Percentiles rank a stretch among this genome's conserved stretches.
Conservation (phyloP, 2,888 invertebrate genomes). For the Drepana falcataria region DNA sequence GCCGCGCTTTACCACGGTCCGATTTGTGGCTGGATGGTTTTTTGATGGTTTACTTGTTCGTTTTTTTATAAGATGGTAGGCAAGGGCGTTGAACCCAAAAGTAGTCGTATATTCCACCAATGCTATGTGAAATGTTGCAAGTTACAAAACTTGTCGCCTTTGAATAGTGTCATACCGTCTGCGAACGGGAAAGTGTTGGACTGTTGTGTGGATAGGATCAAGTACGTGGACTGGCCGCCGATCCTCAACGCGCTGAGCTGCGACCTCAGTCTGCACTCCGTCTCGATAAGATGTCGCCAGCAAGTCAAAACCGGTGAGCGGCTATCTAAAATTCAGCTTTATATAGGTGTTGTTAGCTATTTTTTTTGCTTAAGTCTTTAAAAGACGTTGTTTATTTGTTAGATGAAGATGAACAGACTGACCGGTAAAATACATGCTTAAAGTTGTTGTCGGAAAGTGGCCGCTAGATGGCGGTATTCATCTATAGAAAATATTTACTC, state of each 20-base stretch:
- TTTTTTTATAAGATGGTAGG: slow-evolving; percentile 59
- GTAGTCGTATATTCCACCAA: slow-evolving; percentile 69
- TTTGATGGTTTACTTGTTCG: slow-evolving; percentile 33
- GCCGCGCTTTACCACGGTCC: slow-evolving; percentile 23
- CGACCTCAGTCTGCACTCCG: slow-evolving; percentile 84
- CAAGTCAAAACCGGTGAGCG: slow-evolving; percentile 62
- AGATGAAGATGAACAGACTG: no score
- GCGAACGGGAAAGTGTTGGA: slow-evolving; percentile 79
- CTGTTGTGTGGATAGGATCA: slow-evolving; percentile 86
- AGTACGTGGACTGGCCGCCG: slow-evolving; percentile 86
- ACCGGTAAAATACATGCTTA: no score
- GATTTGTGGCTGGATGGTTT: slow-evolving; percentile 35
- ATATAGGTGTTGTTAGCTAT: neutral
- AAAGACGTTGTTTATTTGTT: no score
- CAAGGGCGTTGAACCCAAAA: slow-evolving; percentile 57
- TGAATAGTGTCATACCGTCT: slow-evolving; percentile 59
- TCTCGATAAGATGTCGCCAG: slow-evolving; percentile 82
- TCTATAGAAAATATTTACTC: no score
- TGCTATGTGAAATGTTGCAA: slow-evolving; percentile 74
- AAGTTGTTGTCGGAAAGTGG: no score
- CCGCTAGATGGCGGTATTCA: no score
- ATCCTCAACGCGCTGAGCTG: slow-evolving; percentile 84
- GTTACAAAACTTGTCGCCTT: slow-evolving; percentile 65
- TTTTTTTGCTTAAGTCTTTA: no score
- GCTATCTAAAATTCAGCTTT: neutral